phyloP scores from a whole-genome alignment of 2,113 vertebrate genomes.

The Xiphophorus hellerii region DNA sequence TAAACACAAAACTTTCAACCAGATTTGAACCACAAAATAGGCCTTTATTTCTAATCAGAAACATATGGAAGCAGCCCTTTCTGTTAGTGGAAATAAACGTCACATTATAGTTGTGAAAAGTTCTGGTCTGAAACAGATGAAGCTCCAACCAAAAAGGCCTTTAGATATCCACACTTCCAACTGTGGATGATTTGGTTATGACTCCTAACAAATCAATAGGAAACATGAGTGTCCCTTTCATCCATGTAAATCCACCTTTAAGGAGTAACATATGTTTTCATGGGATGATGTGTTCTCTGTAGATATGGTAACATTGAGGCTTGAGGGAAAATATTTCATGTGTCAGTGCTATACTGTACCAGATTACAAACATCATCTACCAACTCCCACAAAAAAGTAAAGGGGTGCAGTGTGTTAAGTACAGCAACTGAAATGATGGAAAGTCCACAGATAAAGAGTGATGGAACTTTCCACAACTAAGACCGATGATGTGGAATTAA shows the following conservation, averaged over 20 bases:
- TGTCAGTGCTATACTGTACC: conserved; percentile 28
- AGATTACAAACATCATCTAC: background rate
- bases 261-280: conserved; percentile 49
- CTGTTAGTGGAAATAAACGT: conserved; percentile 26
- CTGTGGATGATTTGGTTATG: conserved; percentile 38
- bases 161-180: conserved; percentile 36
- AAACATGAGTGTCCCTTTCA: conserved; percentile 51
- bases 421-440: background rate
- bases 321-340: conserved; percentile 14
- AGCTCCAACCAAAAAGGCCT: conserved; percentile 36
- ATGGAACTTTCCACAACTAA: background rate
- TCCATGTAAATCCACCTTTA: conserved; percentile 37
- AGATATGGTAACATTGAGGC: conserved; percentile 57
- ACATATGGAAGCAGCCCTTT: conserved; percentile 10
- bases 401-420: background rate
- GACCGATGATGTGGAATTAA: background rate
- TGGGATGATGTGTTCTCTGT: conserved; percentile 2
- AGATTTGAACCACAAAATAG: conserved; percentile 34
- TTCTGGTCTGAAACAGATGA: conserved; percentile 37
- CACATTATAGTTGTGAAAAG: conserved; percentile 26
- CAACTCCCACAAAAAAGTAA: background rate
- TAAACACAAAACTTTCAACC: conserved; percentile 37
- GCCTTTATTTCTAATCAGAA: conserved; percentile 7
- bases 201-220: conserved; percentile 46
- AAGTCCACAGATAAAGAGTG: background rate